Evolutionary conservation across 2,888 invertebrate genomes (phyloP).

Genomic region (Campopleginae sp.): DNA sequence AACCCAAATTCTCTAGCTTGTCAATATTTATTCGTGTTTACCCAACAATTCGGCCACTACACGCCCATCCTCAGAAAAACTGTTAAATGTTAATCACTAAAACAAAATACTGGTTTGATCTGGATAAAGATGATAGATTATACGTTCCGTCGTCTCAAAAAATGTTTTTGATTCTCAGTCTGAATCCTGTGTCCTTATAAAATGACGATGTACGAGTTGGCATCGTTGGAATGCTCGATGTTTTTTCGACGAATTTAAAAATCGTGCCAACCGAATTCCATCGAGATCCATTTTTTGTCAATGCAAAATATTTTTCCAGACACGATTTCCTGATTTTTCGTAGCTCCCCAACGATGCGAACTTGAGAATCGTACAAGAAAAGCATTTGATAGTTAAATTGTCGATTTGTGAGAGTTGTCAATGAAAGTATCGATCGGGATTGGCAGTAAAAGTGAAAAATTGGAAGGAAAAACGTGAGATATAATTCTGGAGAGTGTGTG

Average conservation of each 20-base stretch:
- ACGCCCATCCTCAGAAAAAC: neutral
- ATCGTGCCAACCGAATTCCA: neutral
- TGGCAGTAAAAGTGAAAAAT: conserved; percentile 39
- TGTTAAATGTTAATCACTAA: neutral
- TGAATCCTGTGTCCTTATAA: neutral
- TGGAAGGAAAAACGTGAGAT: conserved; percentile 20
- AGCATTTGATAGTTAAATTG: neutral
- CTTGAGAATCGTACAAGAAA: neutral
- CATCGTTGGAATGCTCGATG: neutral
- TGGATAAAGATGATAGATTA: neutral
- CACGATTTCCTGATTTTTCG: neutral
- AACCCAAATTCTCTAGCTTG: neutral
- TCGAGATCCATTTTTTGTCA: neutral
- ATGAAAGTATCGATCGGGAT: conserved; percentile 2
- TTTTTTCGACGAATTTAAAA: neutral
- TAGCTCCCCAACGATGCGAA: neutral
- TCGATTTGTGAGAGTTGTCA: neutral
- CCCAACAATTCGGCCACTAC: neutral
- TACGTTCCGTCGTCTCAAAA: neutral
- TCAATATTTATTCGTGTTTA: neutral
- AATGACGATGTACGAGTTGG: neutral
- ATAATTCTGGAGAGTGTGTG: conserved; percentile 19
- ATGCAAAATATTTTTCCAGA: neutral
- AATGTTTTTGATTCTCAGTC: neutral
- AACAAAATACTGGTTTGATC: neutral